Evolutionary conservation across 2,113 vertebrate species (phyloP), one percentile per base, ranked within the genome.

Genomic region (Rhineura floridana): DNA sequence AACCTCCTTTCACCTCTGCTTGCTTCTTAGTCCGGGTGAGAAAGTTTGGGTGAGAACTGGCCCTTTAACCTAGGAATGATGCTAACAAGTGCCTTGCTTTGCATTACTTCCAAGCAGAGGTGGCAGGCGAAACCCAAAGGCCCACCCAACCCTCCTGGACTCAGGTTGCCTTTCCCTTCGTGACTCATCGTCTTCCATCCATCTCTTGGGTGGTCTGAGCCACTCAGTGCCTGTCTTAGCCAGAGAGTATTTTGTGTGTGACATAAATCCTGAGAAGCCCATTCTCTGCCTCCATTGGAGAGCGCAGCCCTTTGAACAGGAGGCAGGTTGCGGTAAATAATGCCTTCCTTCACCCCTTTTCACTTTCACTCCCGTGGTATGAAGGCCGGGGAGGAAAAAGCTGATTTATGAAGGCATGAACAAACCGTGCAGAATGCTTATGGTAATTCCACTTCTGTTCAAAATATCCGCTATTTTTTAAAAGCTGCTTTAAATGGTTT

Each of bases 401-500:
- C 73, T 93, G 95, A 91, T 87, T 93, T 95, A 94, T 93, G 39
- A 91, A 95, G 96, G 96, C 95, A 94, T 81, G 95, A 95, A 97
- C 95, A 96, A 97, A 97, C 93, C 87, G 81, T 97, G 96, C 92
- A 88, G 73, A 95, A 97, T 96, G 96, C 96, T 96, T 96, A 96
- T 97, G 95, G 94, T 95, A 96, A 96, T 96, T 96, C 96, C 87
- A 94, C 93, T 97, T 97, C 96, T 96, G 94, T 93, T 95, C 94
- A 95, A 97, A 97, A 97, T 96, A 97, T 94, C 93, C 89, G 94
- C 96, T 96, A 95, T 96, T 97, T 97, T 97, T 85, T 13, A 4
- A 70, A 96, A 97, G 96, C 94, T 90, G 85, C 92, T 97, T 94
- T 96, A 94, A 97, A 97, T 97, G 95, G 96, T 95, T 96, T 91